Conservation (phyloP, 2,113 vertebrate genomes). For the Uria lomvia region DNA sequence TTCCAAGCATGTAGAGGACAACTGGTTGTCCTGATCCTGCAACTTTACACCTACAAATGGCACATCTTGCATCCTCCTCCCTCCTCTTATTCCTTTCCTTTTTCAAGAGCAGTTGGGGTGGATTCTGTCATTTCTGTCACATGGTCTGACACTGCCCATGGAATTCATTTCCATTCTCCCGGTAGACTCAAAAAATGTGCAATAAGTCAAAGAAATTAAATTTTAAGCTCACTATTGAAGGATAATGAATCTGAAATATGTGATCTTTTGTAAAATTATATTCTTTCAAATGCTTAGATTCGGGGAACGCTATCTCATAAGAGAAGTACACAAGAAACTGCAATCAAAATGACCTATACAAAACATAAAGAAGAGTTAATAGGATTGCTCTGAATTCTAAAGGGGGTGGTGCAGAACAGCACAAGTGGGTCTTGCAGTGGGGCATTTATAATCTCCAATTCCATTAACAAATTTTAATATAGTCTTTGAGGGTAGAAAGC, state of each 20-base stretch:
- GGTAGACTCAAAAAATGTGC: background rate
- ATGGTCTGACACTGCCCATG: accelerated
- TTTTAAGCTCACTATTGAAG: constrained; percentile 2
- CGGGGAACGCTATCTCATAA: constrained; percentile 10
- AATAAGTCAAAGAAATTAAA: constrained; percentile 45
- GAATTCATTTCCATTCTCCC: background rate
- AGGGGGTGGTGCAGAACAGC: constrained; percentile 19
- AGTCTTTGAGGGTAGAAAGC: constrained; percentile 67
- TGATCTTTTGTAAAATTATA: constrained; percentile 45
- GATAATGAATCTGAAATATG: constrained; percentile 39
- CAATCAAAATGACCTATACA: constrained; percentile 55
- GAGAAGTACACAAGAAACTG: constrained; percentile 47
- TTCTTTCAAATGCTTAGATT: background rate
- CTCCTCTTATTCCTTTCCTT: background rate
- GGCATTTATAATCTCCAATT: constrained; percentile 59
- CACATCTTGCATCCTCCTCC: background rate
- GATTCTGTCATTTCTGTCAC: background rate
- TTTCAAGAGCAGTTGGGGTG: background rate
- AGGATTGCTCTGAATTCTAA: constrained; percentile 58
- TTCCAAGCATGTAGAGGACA: background rate
- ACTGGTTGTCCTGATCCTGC: background rate
- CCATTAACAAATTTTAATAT: constrained; percentile 67
- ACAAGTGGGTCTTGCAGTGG: constrained; percentile 47
- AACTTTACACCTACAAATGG: accelerated
- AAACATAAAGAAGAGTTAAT: constrained; percentile 64